A percentile compares a stretch with the other conserved stretches of the same genome.
phyloP scores from a whole-genome alignment of 1,140 invertebrate species.

The Pemphigus obesinymphae region DNA sequence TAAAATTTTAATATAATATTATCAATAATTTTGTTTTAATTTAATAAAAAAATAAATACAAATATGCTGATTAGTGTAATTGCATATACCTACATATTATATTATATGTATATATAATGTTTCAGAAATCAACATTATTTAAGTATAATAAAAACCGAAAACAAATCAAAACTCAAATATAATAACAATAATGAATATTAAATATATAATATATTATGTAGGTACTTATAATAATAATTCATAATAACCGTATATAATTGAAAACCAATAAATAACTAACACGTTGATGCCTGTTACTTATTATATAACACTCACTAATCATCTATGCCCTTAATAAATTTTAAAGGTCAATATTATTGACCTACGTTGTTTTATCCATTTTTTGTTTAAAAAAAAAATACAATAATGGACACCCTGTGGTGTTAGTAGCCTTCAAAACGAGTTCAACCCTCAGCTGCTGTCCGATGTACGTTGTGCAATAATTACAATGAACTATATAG shows the following conservation, averaged over 20 bases:
- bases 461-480: constrained; percentile 31
- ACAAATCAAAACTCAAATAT: background rate
- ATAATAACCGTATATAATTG: background rate
- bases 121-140: background rate
- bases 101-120: too few relatives aligned
- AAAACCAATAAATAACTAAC: background rate
- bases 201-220: too few relatives aligned
- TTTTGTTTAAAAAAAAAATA: background rate
- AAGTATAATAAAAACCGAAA: background rate
- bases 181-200: background rate
- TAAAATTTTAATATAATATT: background rate
- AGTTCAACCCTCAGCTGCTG: constrained; percentile 41
- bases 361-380: background rate
- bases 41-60: too few relatives aligned
- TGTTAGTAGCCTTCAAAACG: constrained; percentile 23
- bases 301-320: background rate
- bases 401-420: background rate
- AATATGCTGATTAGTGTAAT: too few relatives aligned
- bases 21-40: too few relatives aligned
- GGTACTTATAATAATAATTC: background rate
- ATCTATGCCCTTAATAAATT: background rate
- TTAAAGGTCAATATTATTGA: constrained; percentile 11
- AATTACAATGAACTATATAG: constrained; percentile 9
- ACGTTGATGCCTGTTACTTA: background rate
- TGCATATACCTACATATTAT: too few relatives aligned